Conservation (phyloP, 2,113 vertebrate genomes). For the Condylura cristata region DNA sequence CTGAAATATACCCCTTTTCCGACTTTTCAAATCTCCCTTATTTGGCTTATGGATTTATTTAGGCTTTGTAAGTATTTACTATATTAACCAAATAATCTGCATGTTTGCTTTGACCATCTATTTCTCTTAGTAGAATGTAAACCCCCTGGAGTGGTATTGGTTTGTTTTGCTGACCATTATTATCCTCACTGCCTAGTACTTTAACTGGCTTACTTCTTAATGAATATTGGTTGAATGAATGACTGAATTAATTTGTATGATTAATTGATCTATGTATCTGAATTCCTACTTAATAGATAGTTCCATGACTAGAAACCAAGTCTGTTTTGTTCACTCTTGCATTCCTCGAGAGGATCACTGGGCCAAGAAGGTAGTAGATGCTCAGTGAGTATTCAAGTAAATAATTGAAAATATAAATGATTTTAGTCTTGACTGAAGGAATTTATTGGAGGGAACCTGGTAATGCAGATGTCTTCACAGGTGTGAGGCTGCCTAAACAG, state of each 20-base stretch:
- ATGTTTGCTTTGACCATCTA: background rate
- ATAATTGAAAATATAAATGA: constrained; percentile 1
- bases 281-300: background rate
- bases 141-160: background rate
- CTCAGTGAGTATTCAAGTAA: constrained; percentile 30
- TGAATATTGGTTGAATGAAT: background rate
- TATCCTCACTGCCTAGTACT: background rate
- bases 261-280: background rate
- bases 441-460: background rate
- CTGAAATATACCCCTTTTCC: background rate
- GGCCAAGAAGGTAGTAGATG: background rate
- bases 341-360: background rate
- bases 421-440: background rate
- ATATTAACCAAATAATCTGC: background rate
- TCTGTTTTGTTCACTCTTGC: background rate
- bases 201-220: background rate
- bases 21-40: background rate
- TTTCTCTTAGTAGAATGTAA: background rate
- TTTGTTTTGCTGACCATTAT: background rate
- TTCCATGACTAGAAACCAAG: background rate
- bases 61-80: background rate
- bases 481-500: background rate
- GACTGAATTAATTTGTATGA: background rate
- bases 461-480: background rate
- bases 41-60: background rate